Evolutionary conservation across 2,888 invertebrate species (phyloP), one percentile per base, ranked within the genome.

Genomic region (Drosophila mayaguana): DNA sequence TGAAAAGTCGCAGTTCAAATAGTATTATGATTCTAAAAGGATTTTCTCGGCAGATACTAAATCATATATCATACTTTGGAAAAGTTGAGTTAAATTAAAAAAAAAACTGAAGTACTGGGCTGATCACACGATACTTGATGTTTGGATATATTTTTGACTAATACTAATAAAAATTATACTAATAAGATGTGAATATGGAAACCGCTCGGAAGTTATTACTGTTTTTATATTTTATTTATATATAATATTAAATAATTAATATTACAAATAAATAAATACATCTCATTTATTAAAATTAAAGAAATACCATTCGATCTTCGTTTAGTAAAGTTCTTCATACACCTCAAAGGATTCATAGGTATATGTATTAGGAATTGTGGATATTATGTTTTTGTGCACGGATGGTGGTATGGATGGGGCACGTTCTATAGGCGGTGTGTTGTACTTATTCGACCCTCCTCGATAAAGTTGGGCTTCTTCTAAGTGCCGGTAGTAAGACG

Each of bases 291-390:
- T 9, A 18, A 42, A 40, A 42, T 18, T 11, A 42, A 9, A 42
- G 9, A 11, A 42, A 42, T 2, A 4, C 2, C 4, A 20, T 22
- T 3, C 3, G 3, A 22, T 45, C 7, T n/a, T 9, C 6, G 3
- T n/a, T 63, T 14, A 46, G 16, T 57, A 22, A 3, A 87, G 70
- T 36, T 87, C 81, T 54, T 89, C 87, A 28, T 89, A 87, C 40
- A 86, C 11, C 32, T 86, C 80, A 8, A 86, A 54, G 11, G 75
- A 65, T 53, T 88, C 87, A 46, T 87, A 87, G 5, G 46, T 60
- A 20, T 76, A 32, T 0, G 25, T 34, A n/a, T 50, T 48, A 1
- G 63, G 36, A 45, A 25, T 42, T 9, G 16, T 9, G 22, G 61
- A 61, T 9, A 16, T n/a, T 14, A 7, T 0, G 12, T 9, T 25